Evolutionary conservation across 1,140 invertebrate species (phyloP).

Genomic region (Nephila pilipes): DNA sequence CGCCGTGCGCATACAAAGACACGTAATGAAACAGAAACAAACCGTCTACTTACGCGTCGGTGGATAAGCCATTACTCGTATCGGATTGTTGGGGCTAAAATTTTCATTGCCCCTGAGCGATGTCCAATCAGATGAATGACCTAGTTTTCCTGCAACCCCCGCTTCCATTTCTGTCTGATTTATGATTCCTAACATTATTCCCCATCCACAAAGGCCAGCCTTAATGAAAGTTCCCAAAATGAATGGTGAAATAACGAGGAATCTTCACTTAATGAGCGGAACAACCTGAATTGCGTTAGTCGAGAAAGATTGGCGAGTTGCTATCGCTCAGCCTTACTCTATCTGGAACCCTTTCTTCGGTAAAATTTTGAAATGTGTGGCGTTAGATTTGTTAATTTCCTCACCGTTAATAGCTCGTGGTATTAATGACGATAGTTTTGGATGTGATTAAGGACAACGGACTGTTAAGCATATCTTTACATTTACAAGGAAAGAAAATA

Average conservation of each 20-base stretch:
- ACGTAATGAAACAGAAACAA: slow-evolving; percentile 25
- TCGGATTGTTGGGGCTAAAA: slow-evolving; percentile 14
- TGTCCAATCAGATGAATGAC: slow-evolving; percentile 48
- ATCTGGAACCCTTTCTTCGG: not conserved
- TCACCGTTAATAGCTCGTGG: not conserved
- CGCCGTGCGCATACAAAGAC: not conserved
- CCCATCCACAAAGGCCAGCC: slow-evolving; percentile 30
- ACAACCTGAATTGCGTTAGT: not conserved
- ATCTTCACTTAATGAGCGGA: not conserved
- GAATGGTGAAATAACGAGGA: slow-evolving; percentile 43
- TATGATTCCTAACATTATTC: slow-evolving; percentile 49
- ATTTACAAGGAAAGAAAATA: too few species aligned
- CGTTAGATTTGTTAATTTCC: not conserved
- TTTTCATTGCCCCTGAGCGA: slow-evolving; percentile 41
- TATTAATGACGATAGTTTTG: too few species aligned
- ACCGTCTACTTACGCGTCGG: not conserved
- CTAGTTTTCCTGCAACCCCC: not conserved
- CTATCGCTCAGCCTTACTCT: not conserved
- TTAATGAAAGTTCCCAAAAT: slow-evolving; percentile 50
- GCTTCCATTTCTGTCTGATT: not conserved
- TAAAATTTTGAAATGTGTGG: not conserved
- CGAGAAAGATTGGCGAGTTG: not conserved
- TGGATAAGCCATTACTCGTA: slow-evolving; percentile 54
- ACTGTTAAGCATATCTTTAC: too few species aligned
- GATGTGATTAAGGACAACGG: too few species aligned